These are phyloP conservation scores for Diarsia dahlii DNA, from an alignment of 2,888 invertebrate genomes.

Conservation along the genomic window DNA sequence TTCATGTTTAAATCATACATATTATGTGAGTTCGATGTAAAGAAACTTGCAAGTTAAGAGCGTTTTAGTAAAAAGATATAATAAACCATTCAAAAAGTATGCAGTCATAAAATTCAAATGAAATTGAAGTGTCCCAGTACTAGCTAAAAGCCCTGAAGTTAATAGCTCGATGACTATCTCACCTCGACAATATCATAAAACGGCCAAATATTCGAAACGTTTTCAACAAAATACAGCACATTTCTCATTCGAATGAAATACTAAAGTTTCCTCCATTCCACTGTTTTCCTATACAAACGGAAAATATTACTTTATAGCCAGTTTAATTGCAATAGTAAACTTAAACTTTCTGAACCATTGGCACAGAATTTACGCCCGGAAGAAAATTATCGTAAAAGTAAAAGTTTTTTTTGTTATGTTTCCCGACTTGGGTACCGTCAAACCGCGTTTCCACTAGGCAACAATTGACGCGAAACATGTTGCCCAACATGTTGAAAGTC, in stretches of 20 bases:
- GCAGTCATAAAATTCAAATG: constrained; percentile 3
- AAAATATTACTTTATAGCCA: constrained; percentile 40
- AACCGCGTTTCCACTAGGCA: no score
- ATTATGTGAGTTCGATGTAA: no score
- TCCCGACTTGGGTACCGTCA: constrained; percentile 4
- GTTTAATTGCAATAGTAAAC: constrained; percentile 51
- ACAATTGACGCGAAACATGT: no score
- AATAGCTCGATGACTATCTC: constrained; percentile 35
- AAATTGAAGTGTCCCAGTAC: constrained; percentile 14
- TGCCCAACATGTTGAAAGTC: no score
- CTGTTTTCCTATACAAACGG: constrained; percentile 33
- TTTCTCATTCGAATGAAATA: constrained; percentile 25
- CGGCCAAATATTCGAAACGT: constrained; percentile 29
- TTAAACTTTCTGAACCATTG: constrained; percentile 44
- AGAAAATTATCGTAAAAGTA: constrained; percentile 42
- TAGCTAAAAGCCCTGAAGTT: constrained; percentile 32
- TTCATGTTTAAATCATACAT: no score
- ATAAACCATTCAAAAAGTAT: no score
- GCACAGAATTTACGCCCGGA: constrained; percentile 42
- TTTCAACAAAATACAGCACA: constrained; percentile 12
- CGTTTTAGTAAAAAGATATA: no score
- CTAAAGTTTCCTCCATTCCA: constrained; percentile 29
- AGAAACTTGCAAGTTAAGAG: no score
- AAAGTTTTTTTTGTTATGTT: constrained; percentile 15
- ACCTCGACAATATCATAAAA: constrained; percentile 33